These are phyloP conservation scores for Labeo rohita DNA, from an alignment of 2,113 vertebrate genomes.

Conservation along the genomic window DNA sequence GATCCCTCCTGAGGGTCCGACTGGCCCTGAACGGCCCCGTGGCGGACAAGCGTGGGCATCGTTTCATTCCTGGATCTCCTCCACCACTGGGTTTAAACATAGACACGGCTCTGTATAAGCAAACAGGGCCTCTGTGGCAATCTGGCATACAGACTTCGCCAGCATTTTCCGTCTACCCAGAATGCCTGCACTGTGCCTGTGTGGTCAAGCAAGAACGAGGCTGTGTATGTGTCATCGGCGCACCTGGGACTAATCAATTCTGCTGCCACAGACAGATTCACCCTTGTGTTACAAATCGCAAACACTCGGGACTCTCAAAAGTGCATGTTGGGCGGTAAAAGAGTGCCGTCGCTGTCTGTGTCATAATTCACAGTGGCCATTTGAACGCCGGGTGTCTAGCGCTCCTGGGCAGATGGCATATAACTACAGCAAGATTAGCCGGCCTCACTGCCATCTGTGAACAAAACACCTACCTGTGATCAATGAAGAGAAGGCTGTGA, in stretches of 20 bases:
- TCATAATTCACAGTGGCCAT: constrained; percentile 13
- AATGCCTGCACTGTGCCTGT: constrained; percentile 23
- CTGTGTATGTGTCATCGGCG: background rate
- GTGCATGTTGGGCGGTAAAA: background rate
- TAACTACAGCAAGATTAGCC: constrained; percentile 23
- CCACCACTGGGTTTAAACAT: constrained; percentile 24
- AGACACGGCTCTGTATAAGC: constrained; percentile 20
- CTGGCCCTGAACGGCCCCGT: background rate
- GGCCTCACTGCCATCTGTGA: constrained; percentile 26
- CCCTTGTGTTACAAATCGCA: constrained; percentile 4
- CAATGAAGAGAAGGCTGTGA: constrained; percentile 19
- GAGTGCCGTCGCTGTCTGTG: background rate
- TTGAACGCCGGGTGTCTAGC: background rate
- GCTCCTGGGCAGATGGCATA: constrained; percentile 25
- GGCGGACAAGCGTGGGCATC: background rate
- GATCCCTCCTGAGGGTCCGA: background rate
- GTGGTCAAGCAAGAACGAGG: background rate
- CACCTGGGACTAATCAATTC: constrained; percentile 26
- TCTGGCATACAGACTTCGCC: constrained; percentile 29
- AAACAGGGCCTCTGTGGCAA: constrained; percentile 19
- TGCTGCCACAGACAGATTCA: background rate
- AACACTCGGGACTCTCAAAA: background rate
- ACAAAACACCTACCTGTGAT: constrained; percentile 18
- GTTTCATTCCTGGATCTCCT: constrained; percentile 10
- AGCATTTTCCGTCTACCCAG: background rate